phyloP scores from a whole-genome alignment of 2,888 invertebrate genomes.

The Nomada hirtipes region DNA sequence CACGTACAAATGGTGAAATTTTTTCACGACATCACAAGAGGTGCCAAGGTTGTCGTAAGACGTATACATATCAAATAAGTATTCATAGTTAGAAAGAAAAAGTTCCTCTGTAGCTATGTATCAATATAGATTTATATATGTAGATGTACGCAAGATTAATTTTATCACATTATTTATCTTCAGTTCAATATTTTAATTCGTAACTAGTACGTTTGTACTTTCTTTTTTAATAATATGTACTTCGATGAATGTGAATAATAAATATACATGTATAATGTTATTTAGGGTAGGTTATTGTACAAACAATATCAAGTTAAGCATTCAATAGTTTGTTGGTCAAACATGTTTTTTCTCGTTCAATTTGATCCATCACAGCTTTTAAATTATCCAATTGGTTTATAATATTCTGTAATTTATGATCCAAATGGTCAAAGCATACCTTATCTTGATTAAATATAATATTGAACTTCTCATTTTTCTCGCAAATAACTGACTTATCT shows the following conservation, averaged over 20 bases:
- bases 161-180: constrained; percentile 25
- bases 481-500: constrained; percentile 45
- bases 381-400: constrained; percentile 72
- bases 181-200: constrained; percentile 11
- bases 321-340: constrained; percentile 63
- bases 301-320: constrained; percentile 11
- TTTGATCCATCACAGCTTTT: constrained; percentile 68
- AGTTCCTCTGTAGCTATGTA: constrained; percentile 29
- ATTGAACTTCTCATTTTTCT: constrained; percentile 58
- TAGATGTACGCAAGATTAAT: constrained; percentile 19
- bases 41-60: constrained; percentile 79
- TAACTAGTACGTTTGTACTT: not conserved
- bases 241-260: not conserved
- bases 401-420: constrained; percentile 58
- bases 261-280: constrained; percentile 30
- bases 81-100: constrained; percentile 61
- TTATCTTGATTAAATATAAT: constrained; percentile 16
- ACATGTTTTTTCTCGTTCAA: constrained; percentile 68
- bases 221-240: constrained; percentile 19
- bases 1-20: constrained; percentile 79
- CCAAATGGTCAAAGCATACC: constrained; percentile 26
- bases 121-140: constrained; percentile 19
- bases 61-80: constrained; percentile 75
- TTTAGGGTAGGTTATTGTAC: constrained; percentile 7
- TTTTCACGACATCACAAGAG: constrained; percentile 79